Percentiles rank a stretch among this genome's conserved stretches.
phyloP scores from a whole-genome alignment of 2,797 vertebrate species.

The Bucorvus abyssinicus region DNA sequence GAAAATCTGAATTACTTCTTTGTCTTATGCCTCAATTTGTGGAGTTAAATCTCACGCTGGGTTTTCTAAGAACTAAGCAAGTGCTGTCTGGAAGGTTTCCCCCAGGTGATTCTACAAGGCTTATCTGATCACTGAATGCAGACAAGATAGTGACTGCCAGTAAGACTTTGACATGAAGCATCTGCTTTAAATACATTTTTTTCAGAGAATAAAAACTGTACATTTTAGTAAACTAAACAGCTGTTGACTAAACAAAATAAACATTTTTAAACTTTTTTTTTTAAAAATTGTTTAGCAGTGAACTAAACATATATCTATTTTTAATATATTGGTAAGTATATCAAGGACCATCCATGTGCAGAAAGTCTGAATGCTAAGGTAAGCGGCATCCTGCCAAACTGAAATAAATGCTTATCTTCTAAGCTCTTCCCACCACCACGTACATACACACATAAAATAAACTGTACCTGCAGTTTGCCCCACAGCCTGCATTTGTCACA shows the following conservation, averaged over 20 bases:
- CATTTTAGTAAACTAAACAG: background rate
- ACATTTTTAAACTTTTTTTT: background rate
- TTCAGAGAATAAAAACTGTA: background rate
- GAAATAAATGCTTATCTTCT: background rate
- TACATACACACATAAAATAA: background rate
- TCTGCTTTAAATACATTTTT: background rate
- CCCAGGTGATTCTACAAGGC: background rate
- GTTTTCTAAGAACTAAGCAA: background rate
- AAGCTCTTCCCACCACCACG: background rate
- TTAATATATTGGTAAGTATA: background rate
- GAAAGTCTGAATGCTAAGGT: background rate
- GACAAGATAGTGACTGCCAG: background rate
- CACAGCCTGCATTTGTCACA: slow-evolving; percentile 97
- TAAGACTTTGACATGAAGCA: background rate
- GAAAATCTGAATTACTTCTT: background rate
- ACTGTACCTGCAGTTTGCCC: slow-evolving; percentile 92
- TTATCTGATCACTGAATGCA: background rate
- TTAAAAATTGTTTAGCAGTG: background rate
- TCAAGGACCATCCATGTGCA: background rate
- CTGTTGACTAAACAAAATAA: background rate
- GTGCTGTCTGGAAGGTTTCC: background rate
- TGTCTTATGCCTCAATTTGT: background rate
- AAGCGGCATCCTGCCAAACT: background rate
- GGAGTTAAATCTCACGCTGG: background rate
- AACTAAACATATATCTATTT: background rate